Conservation (phyloP, 2,888 invertebrate genomes). For the Dioctria linearis region DNA sequence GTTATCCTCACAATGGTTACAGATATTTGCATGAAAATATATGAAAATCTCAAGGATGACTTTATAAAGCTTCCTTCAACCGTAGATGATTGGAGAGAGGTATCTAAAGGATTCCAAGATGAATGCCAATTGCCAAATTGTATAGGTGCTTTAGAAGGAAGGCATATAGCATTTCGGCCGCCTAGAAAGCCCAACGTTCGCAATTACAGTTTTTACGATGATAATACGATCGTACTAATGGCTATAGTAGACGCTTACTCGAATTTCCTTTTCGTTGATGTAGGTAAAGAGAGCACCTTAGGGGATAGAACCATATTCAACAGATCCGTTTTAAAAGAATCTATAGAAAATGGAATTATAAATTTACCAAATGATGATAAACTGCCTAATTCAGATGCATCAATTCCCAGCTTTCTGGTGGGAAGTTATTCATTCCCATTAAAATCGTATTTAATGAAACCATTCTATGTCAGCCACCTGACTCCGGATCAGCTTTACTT, state of each 20-base stretch:
- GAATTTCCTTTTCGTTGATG: constrained; percentile 67
- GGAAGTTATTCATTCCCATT: constrained; percentile 65
- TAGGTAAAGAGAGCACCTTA: constrained; percentile 64
- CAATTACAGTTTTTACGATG: constrained; percentile 58
- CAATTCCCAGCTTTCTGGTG: constrained; percentile 63
- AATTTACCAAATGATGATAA: constrained; percentile 60
- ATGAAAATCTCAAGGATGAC: constrained; percentile 68
- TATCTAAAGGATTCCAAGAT: constrained; percentile 61
- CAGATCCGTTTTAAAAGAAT: constrained; percentile 65
- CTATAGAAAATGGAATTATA: constrained; percentile 62
- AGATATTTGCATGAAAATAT: constrained; percentile 69
- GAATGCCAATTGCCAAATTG: constrained; percentile 65
- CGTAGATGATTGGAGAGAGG: constrained; percentile 67
- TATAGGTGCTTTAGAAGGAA: constrained; percentile 66
- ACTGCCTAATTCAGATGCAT: constrained; percentile 40
- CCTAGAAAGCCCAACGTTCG: constrained; percentile 41
- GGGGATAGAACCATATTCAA: constrained; percentile 65
- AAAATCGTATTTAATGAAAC: constrained; percentile 65
- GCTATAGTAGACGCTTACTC: constrained; percentile 67
- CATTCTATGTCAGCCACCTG: constrained; percentile 31
- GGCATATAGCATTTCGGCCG: constrained; percentile 66
- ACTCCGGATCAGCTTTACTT: constrained; percentile 41
- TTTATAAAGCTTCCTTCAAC: constrained; percentile 69
- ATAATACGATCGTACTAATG: constrained; percentile 66
- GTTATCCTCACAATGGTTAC: constrained; percentile 70